phyloP scores from a whole-genome alignment of 2,888 invertebrate genomes.

The Cinara cedri region DNA sequence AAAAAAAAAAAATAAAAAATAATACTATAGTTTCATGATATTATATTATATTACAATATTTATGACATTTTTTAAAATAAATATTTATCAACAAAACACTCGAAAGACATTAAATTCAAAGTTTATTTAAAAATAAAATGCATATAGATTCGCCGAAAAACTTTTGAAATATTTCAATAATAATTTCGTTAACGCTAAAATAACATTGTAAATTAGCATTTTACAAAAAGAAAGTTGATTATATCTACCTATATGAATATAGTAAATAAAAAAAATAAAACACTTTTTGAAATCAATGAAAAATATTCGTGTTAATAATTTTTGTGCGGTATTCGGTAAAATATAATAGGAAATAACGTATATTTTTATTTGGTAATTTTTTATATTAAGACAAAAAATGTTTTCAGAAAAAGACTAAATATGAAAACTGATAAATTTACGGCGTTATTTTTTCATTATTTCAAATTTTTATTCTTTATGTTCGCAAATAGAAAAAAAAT shows the following conservation, averaged over 20 bases:
- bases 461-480: no score
- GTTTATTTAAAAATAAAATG: neutral
- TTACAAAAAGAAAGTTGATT: neutral
- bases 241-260: neutral
- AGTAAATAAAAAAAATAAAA: neutral
- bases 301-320: no score
- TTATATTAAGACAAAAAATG: no score
- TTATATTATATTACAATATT: no score
- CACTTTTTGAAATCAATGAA: neutral
- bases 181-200: neutral
- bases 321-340: no score
- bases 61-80: neutral
- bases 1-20: neutral
- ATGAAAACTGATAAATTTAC: no score
- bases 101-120: neutral
- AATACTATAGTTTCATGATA: neutral
- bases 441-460: no score
- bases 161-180: neutral
- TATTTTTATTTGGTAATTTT: no score
- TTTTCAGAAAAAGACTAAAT: no score
- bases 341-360: no score
- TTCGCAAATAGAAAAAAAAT: no score
- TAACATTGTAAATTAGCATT: no score
- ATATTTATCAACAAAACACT: slow-evolving; percentile 1
- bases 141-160: neutral